These are phyloP conservation scores for Fulmarus glacialis DNA, from an alignment of 2,113 vertebrate species.

Conservation along the genomic window DNA sequence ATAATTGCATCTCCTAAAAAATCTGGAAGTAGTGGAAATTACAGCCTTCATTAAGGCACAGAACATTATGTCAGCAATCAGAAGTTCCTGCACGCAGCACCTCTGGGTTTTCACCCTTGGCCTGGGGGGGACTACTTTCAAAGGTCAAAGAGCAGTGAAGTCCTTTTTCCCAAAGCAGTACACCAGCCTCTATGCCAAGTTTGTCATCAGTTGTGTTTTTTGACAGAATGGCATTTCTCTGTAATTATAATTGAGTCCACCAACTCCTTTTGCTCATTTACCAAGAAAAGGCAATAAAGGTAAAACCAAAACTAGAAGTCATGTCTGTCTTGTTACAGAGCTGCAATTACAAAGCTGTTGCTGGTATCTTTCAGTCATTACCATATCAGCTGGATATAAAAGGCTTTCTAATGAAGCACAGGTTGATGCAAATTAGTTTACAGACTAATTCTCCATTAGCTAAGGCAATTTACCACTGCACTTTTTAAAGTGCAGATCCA, in stretches of 20 bases:
- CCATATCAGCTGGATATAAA: background rate
- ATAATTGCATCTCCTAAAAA: background rate
- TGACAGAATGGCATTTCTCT: background rate
- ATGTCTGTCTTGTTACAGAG: background rate
- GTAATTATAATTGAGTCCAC: background rate
- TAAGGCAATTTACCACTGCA: background rate
- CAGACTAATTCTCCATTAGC: conserved; percentile 12
- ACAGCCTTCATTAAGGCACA: background rate
- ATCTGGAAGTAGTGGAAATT: background rate
- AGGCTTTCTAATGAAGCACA: conserved; percentile 16
- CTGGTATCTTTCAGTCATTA: background rate
- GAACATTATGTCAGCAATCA: background rate
- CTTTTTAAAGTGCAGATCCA: background rate
- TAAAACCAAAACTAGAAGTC: background rate
- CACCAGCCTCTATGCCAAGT: background rate
- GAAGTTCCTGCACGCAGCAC: background rate
- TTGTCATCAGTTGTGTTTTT: background rate
- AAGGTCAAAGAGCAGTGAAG: background rate
- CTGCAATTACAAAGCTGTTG: background rate
- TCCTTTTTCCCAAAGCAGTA: background rate
- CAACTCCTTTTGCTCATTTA: background rate
- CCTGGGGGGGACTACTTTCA: background rate
- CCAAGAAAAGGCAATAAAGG: background rate
- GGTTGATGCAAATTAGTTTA: background rate
- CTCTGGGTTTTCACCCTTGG: background rate